A percentile compares a stretch with the other conserved stretches of the same genome.
Conservation (phyloP, 2,888 invertebrate genomes). For the Drosophila tanythrix region DNA sequence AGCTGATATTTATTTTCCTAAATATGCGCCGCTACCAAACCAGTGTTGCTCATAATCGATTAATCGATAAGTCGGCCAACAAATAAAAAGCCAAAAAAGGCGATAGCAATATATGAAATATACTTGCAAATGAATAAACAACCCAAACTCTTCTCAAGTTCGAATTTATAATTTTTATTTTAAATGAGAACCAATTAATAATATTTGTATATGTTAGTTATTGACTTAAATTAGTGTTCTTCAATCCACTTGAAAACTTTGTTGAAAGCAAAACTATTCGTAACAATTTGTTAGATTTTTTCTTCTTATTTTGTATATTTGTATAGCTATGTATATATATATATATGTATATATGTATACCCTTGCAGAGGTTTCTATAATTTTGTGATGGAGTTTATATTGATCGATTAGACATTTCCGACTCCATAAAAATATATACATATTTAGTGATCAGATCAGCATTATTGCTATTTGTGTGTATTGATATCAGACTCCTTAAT, state of each 20-base stretch:
- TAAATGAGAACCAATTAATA: slow-evolving; percentile 15
- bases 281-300: background rate
- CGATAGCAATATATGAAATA: no score
- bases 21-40: background rate
- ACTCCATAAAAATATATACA: background rate
- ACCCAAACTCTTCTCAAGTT: slow-evolving; percentile 19
- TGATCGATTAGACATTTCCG: background rate
- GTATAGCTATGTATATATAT: background rate
- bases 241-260: slow-evolving; percentile 6
- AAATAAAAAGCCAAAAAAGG: no score
- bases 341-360: background rate
- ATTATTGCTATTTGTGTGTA: background rate
- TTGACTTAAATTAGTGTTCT: background rate
- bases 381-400: background rate
- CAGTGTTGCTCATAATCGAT: background rate
- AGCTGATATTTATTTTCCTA: slow-evolving; percentile 25
- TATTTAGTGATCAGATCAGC: background rate
- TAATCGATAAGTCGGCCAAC: background rate
- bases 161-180: slow-evolving; percentile 28
- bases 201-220: slow-evolving; percentile 13
- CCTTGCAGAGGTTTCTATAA: background rate
- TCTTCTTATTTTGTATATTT: background rate
- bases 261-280: slow-evolving; percentile 5
- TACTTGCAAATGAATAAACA: slow-evolving; percentile 7
- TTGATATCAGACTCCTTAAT: background rate